A percentile compares a stretch with the other conserved stretches of the same genome.
Evolutionary conservation across 2,797 vertebrate genomes (phyloP).

Genomic region (Chaunax sp.): DNA sequence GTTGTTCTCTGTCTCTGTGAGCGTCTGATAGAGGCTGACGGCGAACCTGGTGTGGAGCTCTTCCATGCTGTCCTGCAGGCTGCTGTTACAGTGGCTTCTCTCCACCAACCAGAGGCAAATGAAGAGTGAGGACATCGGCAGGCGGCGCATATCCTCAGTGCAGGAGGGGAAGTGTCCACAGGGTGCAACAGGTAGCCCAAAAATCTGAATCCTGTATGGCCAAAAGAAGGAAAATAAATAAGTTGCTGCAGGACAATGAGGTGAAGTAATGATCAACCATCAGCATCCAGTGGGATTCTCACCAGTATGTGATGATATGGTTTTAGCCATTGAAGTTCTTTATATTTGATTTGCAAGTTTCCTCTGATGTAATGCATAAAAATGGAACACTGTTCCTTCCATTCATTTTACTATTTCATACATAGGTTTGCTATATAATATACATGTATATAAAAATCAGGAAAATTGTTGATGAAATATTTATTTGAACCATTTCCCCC

Average conservation of each 20-base stretch:
- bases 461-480: too few relatives aligned
- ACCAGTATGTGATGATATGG: background rate
- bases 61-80: conserved; percentile 80
- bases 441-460: too few relatives aligned
- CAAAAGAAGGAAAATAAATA: background rate
- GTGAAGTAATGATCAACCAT: background rate
- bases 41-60: conserved; percentile 86
- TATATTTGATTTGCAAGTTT: background rate
- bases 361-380: background rate
- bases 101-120: conserved; percentile 78
- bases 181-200: conserved; percentile 13
- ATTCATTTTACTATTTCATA: background rate
- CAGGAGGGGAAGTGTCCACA: conserved; percentile 39
- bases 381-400: background rate
- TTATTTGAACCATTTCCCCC: too few relatives aligned
- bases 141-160: conserved; percentile 76
- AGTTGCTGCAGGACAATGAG: conserved; percentile 8
- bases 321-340: background rate
- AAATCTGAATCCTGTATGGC: conserved; percentile 29
- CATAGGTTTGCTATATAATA: too few relatives aligned
- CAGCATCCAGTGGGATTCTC: background rate
- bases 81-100: conserved; percentile 65
- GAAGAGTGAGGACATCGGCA: conserved; percentile 73
- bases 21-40: conserved; percentile 82
- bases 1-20: conserved; percentile 75